Evolutionary conservation across 2,797 vertebrate genomes (phyloP), one percentile per base, ranked within the genome.

Genomic region (Myotis vivesi): DNA sequence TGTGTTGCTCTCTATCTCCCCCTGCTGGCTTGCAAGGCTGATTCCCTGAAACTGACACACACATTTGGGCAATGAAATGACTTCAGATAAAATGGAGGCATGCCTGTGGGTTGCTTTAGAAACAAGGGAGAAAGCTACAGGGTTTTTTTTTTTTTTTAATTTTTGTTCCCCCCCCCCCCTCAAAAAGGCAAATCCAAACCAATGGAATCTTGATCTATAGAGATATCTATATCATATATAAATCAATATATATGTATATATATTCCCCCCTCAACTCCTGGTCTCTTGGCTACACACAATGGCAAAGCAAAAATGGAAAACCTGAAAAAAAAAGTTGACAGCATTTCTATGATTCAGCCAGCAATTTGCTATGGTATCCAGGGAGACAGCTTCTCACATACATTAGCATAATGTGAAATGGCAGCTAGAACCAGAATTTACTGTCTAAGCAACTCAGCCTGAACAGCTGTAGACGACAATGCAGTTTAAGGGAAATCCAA

Each of bases 371-470:
- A 79, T 1, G 23, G 77, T 97, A 62, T 96, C 97, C 93, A 97
- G 97, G 94, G 94, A 59, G 72, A 94, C 98, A 93, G 95, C 97
- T 97, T 96, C 92, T 97, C 97, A 95, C 88, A 87, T 91, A 90
- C 3, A 28, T 96, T 96, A 97, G 91, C 95, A 93, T 96, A 98
- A 97, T 97, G 94, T 1, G 22, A 85, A 91, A 69, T 95, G 95
- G 93, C 96, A 93, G 87, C 94, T 96, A 91, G 97, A 97, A 95
- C 85, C 76, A 91, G 96, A 72, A 87, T 83, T 97, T 95, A 83
- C 75, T 94, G 93, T 93, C 94, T 95, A 97, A 97, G 97, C 97
- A 97, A 88, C 97, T 97, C 95, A 96, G 97, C 96, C 30, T 46
- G 86, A 91, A 97, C 97, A 73, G 33, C 69, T 17, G 4, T 95